phyloP scores from a whole-genome alignment of 2,113 vertebrate species.

The Indicator maculatus region DNA sequence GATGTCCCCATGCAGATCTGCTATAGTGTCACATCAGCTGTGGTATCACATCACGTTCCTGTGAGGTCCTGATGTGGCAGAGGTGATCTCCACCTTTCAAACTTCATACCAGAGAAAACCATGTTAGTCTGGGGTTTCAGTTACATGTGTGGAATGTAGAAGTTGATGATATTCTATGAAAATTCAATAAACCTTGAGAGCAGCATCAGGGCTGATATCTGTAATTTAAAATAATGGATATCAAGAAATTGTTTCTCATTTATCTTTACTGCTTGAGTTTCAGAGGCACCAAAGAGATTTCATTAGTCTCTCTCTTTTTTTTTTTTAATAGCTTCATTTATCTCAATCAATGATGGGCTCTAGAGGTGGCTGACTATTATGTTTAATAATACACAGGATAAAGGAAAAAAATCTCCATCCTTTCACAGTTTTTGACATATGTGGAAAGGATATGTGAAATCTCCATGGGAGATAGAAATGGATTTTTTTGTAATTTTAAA shows the following conservation, averaged over 20 bases:
- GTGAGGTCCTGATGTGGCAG: background rate
- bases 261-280: slow-evolving; percentile 82
- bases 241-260: slow-evolving; percentile 87
- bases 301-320: slow-evolving; percentile 74
- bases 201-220: slow-evolving; percentile 75
- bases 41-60: rapidly evolving
- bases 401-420: background rate
- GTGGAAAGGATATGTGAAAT: slow-evolving; percentile 4
- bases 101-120: background rate
- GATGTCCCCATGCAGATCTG: background rate
- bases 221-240: slow-evolving; percentile 86
- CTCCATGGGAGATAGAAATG: background rate
- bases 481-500: background rate
- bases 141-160: slow-evolving; percentile 9
- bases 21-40: background rate
- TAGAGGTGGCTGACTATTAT: slow-evolving; percentile 78
- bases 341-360: slow-evolving; percentile 83
- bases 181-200: slow-evolving; percentile 80
- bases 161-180: slow-evolving; percentile 69
- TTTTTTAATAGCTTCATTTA: slow-evolving; percentile 79
- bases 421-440: slow-evolving; percentile 6
- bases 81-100: background rate
- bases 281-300: slow-evolving; percentile 80
- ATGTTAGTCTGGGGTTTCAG: background rate
- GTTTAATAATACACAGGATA: slow-evolving; percentile 67